Evolutionary conservation across 2,113 vertebrate genomes (phyloP), one percentile per base, ranked within the genome.

Genomic region (Tricholaema leucomelas): DNA sequence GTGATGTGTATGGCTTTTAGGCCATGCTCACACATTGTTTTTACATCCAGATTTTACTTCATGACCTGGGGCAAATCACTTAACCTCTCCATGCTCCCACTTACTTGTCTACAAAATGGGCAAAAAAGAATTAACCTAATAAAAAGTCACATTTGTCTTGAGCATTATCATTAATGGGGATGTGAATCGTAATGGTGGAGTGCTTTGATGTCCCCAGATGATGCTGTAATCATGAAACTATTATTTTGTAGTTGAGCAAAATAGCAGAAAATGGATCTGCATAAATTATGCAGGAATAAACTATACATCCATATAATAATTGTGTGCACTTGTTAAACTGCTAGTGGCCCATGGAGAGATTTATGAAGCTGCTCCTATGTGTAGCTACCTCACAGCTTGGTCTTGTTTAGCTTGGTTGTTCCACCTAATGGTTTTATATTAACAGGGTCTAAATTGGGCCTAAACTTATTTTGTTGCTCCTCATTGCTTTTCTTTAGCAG

Each of bases 81-180:
- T 96, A 95, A 96, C 93, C 92, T 93, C 78, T 79, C 86, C 38
- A 40, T 96, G 92, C 86, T 95, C 94, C 94, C 88, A 85, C 86
- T 96, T 94, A 96, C 77, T 96, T 90, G 93, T 96, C 92, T 82
- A 80, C 84, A 93, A 90, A 95, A 93, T 87, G 93, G 63, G 70
- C 83, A 91, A 95, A 96, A 90, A 65, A 94, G 92, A 88, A 95
- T 91, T 96, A 96, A 95, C 81, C 59, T 90, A 95, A 96, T 95
- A 95, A 95, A 95, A 86, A 76, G 63, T 88, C 96, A 79, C 96
- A 96, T 94, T 96, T 84, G 74, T 94, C 93, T 91, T 92, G 86
- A 70, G 93, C 84, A 90, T 96, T 95, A 95, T 85, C 31, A 66
- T 95, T 96, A 95, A 93, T 95, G 93, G 94, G 84, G 71, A 92